phyloP scores from a whole-genome alignment of 2,888 invertebrate genomes.

The Drosophila parthenogenetica region DNA sequence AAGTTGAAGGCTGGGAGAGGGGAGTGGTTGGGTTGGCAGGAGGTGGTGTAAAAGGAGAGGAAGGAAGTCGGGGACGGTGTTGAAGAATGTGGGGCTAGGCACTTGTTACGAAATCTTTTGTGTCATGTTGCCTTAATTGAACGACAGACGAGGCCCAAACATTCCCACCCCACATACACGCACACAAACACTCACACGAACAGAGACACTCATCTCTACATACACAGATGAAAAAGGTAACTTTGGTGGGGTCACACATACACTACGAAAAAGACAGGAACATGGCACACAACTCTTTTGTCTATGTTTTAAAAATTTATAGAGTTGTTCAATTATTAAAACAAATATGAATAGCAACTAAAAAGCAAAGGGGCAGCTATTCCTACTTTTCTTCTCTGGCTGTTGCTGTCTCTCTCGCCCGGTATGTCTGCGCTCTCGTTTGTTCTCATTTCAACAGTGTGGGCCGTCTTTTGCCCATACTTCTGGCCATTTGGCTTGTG shows the following conservation, averaged over 20 bases:
- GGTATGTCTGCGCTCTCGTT: slow-evolving; percentile 1
- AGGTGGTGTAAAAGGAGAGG: background rate
- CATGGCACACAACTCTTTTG: slow-evolving; percentile 71
- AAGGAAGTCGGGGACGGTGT: background rate
- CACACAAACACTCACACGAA: slow-evolving; percentile 9
- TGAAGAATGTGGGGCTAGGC: slow-evolving; percentile 15
- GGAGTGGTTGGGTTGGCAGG: background rate
- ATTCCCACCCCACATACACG: slow-evolving; percentile 15
- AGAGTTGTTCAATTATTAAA: slow-evolving; percentile 74
- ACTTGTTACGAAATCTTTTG: slow-evolving; percentile 65
- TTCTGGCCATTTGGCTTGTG: slow-evolving; percentile 38
- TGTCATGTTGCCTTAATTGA: slow-evolving; percentile 71
- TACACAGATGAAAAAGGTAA: slow-evolving; percentile 15
- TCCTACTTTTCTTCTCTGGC: slow-evolving; percentile 28
- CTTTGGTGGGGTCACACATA: slow-evolving; percentile 42
- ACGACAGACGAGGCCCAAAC: slow-evolving; percentile 53
- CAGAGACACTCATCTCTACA: background rate
- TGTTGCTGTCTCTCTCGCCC: slow-evolving; percentile 4
- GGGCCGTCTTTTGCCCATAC: slow-evolving; percentile 10
- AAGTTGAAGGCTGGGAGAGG: background rate
- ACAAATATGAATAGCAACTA: slow-evolving; percentile 80
- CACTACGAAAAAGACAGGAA: slow-evolving; percentile 14
- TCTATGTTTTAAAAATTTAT: slow-evolving; percentile 75
- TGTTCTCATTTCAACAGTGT: background rate
- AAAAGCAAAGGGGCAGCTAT: slow-evolving; percentile 51